Evolutionary conservation across 2,113 vertebrate genomes (phyloP).

Genomic region (Notothenia coriiceps): DNA sequence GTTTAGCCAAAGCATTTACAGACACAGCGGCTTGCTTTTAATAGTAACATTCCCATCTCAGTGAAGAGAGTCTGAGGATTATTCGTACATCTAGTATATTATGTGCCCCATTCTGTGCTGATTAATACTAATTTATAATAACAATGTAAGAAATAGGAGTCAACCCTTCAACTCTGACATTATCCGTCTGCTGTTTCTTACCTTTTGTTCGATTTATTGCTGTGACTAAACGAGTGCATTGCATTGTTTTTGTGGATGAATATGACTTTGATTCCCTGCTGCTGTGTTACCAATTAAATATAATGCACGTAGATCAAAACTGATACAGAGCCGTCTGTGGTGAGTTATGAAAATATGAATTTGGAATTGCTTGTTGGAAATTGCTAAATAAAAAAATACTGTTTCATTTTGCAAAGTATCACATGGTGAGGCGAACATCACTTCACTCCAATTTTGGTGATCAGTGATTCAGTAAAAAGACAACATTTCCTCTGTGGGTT

Average conservation of each 20-base stretch:
- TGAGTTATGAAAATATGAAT: background rate
- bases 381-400: background rate
- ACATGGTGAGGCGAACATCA: background rate
- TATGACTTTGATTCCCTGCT: background rate
- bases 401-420: background rate
- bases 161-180: no score
- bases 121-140: background rate
- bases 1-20: no score
- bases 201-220: no score
- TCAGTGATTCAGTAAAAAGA: background rate
- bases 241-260: background rate
- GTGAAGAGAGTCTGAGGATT: background rate
- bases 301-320: background rate
- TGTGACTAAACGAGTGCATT: background rate
- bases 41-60: background rate
- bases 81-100: no score
- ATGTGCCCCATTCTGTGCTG: background rate
- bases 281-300: background rate
- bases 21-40: background rate
- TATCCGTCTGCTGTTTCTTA: no score
- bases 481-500: background rate
- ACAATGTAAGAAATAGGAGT: background rate
- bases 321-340: background rate
- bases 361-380: constrained; percentile 2
- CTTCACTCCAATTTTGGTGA: background rate